Conservation (phyloP, 2,888 invertebrate genomes). For the Rhopalosiphum nymphaeae region DNA sequence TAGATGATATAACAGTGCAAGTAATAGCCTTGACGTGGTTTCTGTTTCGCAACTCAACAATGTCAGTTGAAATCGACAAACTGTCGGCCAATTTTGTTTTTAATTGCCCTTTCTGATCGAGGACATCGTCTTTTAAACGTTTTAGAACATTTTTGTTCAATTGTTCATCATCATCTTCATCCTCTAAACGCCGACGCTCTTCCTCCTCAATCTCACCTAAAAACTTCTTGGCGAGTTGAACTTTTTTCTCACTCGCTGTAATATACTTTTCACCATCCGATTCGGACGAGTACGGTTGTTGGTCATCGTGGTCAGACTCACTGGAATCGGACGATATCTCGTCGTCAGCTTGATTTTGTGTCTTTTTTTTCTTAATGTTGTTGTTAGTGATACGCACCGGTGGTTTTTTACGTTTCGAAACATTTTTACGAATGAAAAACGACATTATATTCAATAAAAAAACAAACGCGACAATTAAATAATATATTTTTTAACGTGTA, state of each 20-base stretch:
- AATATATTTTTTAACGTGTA: background rate
- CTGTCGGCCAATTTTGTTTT: conserved; percentile 81
- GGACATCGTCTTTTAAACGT: conserved; percentile 85
- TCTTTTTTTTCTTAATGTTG: conserved; percentile 53
- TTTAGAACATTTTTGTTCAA: conserved; percentile 78
- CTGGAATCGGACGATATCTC: conserved; percentile 52
- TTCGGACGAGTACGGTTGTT: conserved; percentile 56
- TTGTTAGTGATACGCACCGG: conserved; percentile 20
- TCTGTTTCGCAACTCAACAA: conserved; percentile 76
- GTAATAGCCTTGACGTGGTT: conserved; percentile 86
- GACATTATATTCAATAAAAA: conserved; percentile 12
- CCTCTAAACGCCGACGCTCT: conserved; percentile 79
- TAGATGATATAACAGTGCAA: conserved; percentile 82
- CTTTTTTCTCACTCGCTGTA: conserved; percentile 90
- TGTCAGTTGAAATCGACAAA: conserved; percentile 69
- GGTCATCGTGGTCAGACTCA: conserved; percentile 26
- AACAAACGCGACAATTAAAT: background rate
- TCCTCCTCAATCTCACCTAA: conserved; percentile 87
- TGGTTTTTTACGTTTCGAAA: conserved; percentile 49
- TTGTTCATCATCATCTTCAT: conserved; percentile 70
- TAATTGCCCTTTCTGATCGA: conserved; percentile 87
- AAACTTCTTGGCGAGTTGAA: conserved; percentile 91
- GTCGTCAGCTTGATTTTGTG: conserved; percentile 45
- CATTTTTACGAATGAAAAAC: conserved; percentile 58
- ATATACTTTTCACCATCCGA: conserved; percentile 72